Evolutionary conservation across 2,888 invertebrate genomes (phyloP).

Genomic region (Archips xylosteana): DNA sequence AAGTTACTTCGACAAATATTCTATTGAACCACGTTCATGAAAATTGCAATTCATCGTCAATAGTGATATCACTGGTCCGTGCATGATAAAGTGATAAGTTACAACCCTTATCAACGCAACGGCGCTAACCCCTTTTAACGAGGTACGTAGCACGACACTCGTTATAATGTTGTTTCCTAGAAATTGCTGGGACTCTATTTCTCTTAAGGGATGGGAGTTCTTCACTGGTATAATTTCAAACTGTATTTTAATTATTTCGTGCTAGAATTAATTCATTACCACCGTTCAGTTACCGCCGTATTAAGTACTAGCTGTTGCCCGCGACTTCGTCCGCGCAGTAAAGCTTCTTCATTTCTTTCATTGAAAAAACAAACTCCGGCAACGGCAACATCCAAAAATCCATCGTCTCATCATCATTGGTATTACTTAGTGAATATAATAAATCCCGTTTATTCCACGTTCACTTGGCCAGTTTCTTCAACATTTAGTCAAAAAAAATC

Average conservation of each 20-base stretch:
- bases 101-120: constrained; percentile 17
- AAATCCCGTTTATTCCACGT: no score
- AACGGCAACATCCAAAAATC: no score
- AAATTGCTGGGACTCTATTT: background rate
- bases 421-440: no score
- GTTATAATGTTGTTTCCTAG: constrained; percentile 32
- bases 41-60: constrained; percentile 1
- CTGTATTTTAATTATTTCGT: background rate
- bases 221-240: background rate
- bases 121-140: constrained; percentile 18
- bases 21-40: background rate
- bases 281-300: background rate
- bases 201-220: background rate
- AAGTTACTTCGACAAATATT: background rate
- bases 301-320: no score
- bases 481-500: no score
- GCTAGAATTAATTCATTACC: background rate
- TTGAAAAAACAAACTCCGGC: no score
- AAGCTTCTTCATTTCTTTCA: no score
- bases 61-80: constrained; percentile 6
- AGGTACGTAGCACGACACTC: constrained; percentile 23
- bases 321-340: no score
- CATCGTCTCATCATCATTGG: no score
- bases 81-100: constrained; percentile 11
- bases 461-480: no score